phyloP scores from a whole-genome alignment of 1,140 invertebrate species.

The Galendromus occidentalis region DNA sequence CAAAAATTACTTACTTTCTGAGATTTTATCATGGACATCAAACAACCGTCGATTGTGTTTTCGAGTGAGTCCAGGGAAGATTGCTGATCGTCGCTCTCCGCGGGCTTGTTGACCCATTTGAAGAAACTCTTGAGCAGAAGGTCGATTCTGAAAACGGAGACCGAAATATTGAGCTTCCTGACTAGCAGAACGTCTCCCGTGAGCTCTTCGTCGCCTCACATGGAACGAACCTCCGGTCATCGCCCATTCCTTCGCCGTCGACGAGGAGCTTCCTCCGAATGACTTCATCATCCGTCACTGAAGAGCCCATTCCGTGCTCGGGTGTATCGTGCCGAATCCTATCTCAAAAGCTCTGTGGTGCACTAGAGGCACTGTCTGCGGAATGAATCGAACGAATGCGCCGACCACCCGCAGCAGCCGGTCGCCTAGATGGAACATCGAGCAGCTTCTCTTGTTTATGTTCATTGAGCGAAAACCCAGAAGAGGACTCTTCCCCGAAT shows the following conservation, averaged over 20 bases:
- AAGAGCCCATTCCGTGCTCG: background rate
- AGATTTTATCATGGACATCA: conserved; percentile 12
- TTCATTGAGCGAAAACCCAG: no score
- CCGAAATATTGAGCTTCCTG: no score
- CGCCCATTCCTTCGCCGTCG: conserved; percentile 85
- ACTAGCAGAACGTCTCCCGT: no score
- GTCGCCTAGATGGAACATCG: no score
- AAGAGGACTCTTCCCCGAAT: no score
- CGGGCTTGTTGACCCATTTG: conserved; percentile 51
- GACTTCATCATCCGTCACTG: conserved; percentile 51
- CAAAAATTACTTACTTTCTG: background rate
- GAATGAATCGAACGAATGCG: no score
- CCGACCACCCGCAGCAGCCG: no score
- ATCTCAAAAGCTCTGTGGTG: no score
- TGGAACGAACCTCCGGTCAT: conserved; percentile 48
- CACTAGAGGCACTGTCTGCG: no score
- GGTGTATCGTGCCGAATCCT: no score
- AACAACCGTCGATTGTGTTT: background rate
- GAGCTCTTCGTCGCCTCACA: no score
- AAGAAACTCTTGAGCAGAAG: conserved; percentile 64
- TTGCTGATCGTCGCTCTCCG: conserved; percentile 47
- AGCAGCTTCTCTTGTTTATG: no score
- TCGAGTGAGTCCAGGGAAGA: conserved; percentile 22
- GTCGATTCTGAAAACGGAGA: conserved; percentile 43
- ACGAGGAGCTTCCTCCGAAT: conserved; percentile 68